Evolutionary conservation across 2,113 vertebrate genomes (phyloP).

Genomic region (Neopipo cinnamomea): DNA sequence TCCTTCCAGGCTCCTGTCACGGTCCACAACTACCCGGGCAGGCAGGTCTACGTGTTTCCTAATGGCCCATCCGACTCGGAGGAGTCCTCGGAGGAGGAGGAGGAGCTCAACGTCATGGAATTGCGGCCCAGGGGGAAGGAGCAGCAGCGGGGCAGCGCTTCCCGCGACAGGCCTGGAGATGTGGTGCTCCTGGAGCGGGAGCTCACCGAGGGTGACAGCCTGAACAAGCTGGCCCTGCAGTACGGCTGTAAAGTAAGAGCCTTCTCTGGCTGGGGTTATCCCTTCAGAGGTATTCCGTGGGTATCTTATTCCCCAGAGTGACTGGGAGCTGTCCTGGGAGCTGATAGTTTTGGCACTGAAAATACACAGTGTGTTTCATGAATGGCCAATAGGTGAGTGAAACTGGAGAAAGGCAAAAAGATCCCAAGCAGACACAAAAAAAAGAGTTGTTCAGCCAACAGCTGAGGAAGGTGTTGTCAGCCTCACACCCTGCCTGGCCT

Average conservation of each 20-base stretch:
- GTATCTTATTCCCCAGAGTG: not conserved
- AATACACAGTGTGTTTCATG: not conserved
- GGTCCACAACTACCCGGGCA: constrained; percentile 78
- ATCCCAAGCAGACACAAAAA: too few species aligned
- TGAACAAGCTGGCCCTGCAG: constrained; percentile 92
- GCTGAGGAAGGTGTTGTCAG: not conserved
- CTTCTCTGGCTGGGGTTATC: not conserved
- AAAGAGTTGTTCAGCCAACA: not conserved
- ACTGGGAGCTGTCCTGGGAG: not conserved
- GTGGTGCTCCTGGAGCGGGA: constrained; percentile 82
- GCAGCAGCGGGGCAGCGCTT: constrained; percentile 8
- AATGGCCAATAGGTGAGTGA: not conserved
- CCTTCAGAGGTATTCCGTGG: fast-evolving
- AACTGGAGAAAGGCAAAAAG: not conserved
- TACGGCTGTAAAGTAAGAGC: constrained; percentile 91
- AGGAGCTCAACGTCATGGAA: constrained; percentile 77
- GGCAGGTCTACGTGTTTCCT: constrained; percentile 85
- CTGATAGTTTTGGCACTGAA: not conserved
- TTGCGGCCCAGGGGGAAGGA: constrained; percentile 73
- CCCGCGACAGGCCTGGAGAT: constrained; percentile 42
- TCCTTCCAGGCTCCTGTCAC: constrained; percentile 86
- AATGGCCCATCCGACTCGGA: constrained; percentile 56
- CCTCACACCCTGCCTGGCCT: not conserved
- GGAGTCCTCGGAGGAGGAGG: constrained; percentile 81
- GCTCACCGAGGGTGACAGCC: constrained; percentile 81